phyloP scores from a whole-genome alignment of 2,888 invertebrate genomes.

The Drosophila merina region DNA sequence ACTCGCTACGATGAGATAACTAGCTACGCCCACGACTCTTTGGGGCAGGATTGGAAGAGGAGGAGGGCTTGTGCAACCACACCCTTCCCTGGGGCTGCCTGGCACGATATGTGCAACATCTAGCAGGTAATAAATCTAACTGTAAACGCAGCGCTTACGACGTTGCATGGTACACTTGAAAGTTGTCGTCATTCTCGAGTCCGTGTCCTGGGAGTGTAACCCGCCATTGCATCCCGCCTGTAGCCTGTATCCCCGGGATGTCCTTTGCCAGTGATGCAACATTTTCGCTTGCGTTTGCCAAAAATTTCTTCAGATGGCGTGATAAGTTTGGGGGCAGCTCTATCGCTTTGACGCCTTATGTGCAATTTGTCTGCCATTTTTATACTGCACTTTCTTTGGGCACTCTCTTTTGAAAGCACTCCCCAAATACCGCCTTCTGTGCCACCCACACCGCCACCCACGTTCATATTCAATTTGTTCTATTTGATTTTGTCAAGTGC shows the following conservation, averaged over 20 bases:
- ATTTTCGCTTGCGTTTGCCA: slow-evolving; percentile 75
- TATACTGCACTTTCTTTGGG: slow-evolving; percentile 47
- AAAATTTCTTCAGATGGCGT: slow-evolving; percentile 54
- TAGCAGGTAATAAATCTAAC: slow-evolving; percentile 79
- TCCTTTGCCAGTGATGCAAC: slow-evolving; percentile 52
- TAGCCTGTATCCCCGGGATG: not conserved
- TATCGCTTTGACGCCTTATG: slow-evolving; percentile 60
- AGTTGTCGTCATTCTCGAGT: slow-evolving; percentile 63
- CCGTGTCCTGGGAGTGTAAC: slow-evolving; percentile 31
- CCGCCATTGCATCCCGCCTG: not conserved
- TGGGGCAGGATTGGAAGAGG: not conserved
- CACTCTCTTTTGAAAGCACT: slow-evolving; percentile 5
- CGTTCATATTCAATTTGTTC: slow-evolving; percentile 72
- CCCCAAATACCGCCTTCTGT: not conserved
- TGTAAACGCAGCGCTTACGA: slow-evolving; percentile 76
- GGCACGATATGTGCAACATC: slow-evolving; percentile 73
- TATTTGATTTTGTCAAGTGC: slow-evolving; percentile 73
- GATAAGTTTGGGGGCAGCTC: slow-evolving; percentile 19
- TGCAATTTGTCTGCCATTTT: slow-evolving; percentile 77
- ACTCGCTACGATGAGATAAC: slow-evolving; percentile 62
- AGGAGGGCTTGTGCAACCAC: not conserved
- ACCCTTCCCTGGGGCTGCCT: slow-evolving; percentile 5
- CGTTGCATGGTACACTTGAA: slow-evolving; percentile 72
- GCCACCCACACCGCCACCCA: not conserved
- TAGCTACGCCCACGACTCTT: slow-evolving; percentile 24